Base-by-base conservation (phyloP, 2,888 invertebrate species). In the Darwinula stevensoni region DNA sequence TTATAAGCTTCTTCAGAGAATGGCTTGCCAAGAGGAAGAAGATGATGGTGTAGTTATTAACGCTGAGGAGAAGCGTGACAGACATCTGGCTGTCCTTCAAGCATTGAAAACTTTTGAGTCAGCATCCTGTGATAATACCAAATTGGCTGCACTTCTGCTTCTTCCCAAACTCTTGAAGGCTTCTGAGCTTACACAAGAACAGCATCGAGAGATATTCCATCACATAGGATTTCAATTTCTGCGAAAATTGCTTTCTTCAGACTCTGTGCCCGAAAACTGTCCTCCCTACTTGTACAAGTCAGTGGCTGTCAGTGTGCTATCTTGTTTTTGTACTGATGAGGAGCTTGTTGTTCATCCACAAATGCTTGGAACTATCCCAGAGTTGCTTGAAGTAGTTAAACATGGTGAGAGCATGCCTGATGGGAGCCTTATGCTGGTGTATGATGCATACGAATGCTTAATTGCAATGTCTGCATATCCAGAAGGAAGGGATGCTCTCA, bases 241-340 rank as follows among this genome's bases (percentile, higher is more conserved):
- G 31, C 67, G 70, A 45, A 69, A 75, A 42, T 53, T 86, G 32
- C 53, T 86, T 16, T 67, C 68, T 39, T 61, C 65, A 41, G 48
- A 46, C 15, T 64, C 67, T 45, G 64, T 73, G 14, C 73, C 80
- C 30, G 71, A 71, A 40, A 82, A 78, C 45, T 84, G 84, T 45
- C 76, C 80, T 3, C 71, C 76, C 0, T 62, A 72, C 35, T 71
- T 84, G 22, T 86, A 78, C 57, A 82, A 80, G 54, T 78, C 80
- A 6, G 71, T 86, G 29, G 82, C 82, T 0, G 53, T 86, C 27
- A 76, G 75, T 4, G 67, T 86, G 34, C 58, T 86, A 22, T 74
- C 80, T 2, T 69, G 72, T 35, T 78, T 86, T 53, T 78, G 42
- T 31, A 37, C 39, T 9, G 40, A 44, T 18, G 36, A 41, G 5